Evolutionary conservation across 2,888 invertebrate genomes (phyloP).

Genomic region (Meloe dianella): DNA sequence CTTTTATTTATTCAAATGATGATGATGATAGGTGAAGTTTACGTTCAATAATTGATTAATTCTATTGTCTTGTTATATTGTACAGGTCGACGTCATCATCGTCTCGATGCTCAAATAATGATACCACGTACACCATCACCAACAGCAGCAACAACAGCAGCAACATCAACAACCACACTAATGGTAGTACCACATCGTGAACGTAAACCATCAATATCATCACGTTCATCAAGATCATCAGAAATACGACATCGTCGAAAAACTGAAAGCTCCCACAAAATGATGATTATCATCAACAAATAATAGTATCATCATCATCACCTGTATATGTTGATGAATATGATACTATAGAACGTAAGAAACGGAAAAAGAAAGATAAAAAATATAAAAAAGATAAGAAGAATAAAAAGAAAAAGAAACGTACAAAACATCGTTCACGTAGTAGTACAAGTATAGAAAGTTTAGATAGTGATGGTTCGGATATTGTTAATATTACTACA

Average conservation of each 20-base stretch:
- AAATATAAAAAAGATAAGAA: slow-evolving; percentile 72
- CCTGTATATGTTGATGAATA: slow-evolving; percentile 60
- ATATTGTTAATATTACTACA: slow-evolving; percentile 32
- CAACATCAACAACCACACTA: slow-evolving; percentile 28
- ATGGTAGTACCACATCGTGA: slow-evolving; percentile 53
- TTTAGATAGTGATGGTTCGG: slow-evolving; percentile 62
- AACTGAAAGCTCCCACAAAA: slow-evolving; percentile 50
- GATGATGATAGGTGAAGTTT: background rate
- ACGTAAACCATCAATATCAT: slow-evolving; percentile 57
- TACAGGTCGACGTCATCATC: slow-evolving; percentile 48
- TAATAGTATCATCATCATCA: slow-evolving; percentile 31
- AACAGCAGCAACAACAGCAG: slow-evolving; percentile 29
- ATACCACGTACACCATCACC: slow-evolving; percentile 62
- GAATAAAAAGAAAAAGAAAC: slow-evolving; percentile 75
- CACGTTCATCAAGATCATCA: slow-evolving; percentile 56
- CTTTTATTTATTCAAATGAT: no score
- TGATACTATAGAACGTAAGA: slow-evolving; percentile 61
- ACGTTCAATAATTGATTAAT: background rate
- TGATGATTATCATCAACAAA: slow-evolving; percentile 44
- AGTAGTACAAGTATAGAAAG: slow-evolving; percentile 71
- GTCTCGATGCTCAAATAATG: slow-evolving; percentile 58
- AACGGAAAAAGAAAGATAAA: slow-evolving; percentile 74
- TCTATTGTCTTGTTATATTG: background rate
- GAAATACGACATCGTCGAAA: slow-evolving; percentile 55
- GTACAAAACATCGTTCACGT: slow-evolving; percentile 70